Conservation (phyloP, 2,113 vertebrate species). For the Mirza zaza region DNA sequence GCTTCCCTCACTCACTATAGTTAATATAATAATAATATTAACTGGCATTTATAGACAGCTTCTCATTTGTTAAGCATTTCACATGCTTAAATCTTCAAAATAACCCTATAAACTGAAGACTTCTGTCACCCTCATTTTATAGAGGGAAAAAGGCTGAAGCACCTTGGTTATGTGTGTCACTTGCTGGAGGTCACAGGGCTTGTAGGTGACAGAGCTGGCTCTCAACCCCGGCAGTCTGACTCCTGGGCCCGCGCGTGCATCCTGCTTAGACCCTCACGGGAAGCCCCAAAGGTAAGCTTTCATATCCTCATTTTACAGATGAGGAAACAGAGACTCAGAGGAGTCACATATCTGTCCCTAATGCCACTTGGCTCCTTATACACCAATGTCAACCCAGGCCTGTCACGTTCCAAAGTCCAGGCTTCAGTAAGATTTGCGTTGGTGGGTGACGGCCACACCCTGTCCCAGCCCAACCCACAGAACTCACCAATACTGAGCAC, state of each 20-base stretch:
- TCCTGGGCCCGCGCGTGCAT: accelerated
- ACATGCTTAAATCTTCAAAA: not conserved
- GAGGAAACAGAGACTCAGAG: not conserved
- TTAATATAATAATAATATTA: too few species aligned
- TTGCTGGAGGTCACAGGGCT: not conserved
- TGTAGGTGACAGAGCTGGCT: too few species aligned
- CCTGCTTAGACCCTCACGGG: too few species aligned
- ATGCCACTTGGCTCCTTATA: not conserved
- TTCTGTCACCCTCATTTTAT: not conserved
- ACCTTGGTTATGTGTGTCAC: not conserved
- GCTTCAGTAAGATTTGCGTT: not conserved
- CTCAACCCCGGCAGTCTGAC: not conserved
- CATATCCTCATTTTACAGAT: not conserved
- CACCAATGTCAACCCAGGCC: not conserved
- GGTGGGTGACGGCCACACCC: not conserved
- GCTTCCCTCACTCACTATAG: not conserved
- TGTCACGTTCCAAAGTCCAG: not conserved
- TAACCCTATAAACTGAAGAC: not conserved
- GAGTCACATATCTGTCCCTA: too few species aligned
- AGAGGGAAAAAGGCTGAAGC: not conserved
- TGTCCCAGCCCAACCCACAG: not conserved
- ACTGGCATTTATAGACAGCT: not conserved
- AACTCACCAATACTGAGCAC: not conserved
- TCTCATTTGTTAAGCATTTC: not conserved
- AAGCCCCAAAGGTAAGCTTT: not conserved